Percentiles rank a stretch among this genome's conserved stretches.
phyloP scores from a whole-genome alignment of 2,797 vertebrate genomes.

The Hipposideros larvatus region DNA sequence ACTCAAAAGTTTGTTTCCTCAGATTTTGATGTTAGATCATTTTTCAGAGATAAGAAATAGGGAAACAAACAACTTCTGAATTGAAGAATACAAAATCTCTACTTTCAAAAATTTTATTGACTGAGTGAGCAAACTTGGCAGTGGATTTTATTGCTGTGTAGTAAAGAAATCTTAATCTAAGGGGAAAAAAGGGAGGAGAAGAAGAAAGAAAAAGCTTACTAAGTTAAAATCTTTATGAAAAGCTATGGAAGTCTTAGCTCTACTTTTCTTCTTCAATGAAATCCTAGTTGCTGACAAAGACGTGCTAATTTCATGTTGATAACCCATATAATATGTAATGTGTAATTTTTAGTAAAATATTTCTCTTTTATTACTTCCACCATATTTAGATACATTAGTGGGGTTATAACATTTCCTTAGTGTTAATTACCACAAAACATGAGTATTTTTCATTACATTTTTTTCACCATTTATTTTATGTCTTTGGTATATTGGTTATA shows the following conservation, averaged over 20 bases:
- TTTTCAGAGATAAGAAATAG: constrained; percentile 45
- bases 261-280: constrained; percentile 44
- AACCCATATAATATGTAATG: constrained; percentile 41
- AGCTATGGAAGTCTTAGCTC: neutral
- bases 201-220: neutral
- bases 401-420: constrained; percentile 42
- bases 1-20: constrained; percentile 34
- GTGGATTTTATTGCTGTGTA: constrained; percentile 32
- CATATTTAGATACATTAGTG: constrained; percentile 54
- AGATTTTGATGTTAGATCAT: constrained; percentile 33
- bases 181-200: neutral
- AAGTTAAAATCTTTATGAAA: constrained; percentile 45
- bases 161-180: constrained; percentile 44
- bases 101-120: constrained; percentile 70
- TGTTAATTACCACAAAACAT: constrained; percentile 63
- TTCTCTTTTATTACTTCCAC: constrained; percentile 65
- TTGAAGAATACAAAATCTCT: constrained; percentile 24
- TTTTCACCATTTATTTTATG: constrained; percentile 64
- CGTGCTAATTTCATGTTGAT: constrained; percentile 64
- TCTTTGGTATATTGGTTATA: constrained; percentile 28
- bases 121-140: neutral
- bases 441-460: constrained; percentile 35
- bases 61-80: constrained; percentile 31
- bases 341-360: constrained; percentile 73
- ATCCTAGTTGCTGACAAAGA: constrained; percentile 51